Percentiles rank a stretch among this genome's conserved stretches.
Evolutionary conservation across 2,797 vertebrate genomes (phyloP).

Genomic region (Ficedula albicollis): DNA sequence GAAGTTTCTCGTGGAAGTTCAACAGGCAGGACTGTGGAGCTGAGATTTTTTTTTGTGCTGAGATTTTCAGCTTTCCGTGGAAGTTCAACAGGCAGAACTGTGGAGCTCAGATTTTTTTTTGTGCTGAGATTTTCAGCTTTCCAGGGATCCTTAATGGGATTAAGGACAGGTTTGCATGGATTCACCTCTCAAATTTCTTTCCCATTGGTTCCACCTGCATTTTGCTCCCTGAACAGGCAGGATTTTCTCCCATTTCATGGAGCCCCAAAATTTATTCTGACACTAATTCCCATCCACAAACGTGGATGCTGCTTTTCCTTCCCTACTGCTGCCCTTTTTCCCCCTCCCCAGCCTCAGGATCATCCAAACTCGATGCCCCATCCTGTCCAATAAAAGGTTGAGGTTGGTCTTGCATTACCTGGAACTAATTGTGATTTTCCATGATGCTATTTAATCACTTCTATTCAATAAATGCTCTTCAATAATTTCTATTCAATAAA

Average conservation of each 20-base stretch:
- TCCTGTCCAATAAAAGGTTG: neutral
- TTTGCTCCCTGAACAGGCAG: neutral
- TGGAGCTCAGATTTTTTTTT: neutral
- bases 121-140: neutral
- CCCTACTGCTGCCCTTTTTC: neutral
- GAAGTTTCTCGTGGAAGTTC: neutral
- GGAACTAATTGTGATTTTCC: neutral
- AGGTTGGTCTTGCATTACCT: neutral
- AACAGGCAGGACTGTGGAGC: neutral
- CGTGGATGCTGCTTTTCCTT: neutral
- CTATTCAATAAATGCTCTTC: neutral
- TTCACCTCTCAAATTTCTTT: neutral
- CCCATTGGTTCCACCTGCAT: neutral
- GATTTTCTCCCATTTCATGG: neutral
- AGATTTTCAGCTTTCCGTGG: too few relatives aligned
- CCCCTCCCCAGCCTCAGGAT: neutral
- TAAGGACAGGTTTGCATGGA: neutral
- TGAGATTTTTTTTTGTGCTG: neutral
- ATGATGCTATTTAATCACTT: neutral
- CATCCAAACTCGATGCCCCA: neutral
- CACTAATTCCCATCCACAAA: neutral
- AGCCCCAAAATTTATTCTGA: neutral
- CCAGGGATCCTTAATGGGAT: neutral
- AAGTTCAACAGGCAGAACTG: neutral
- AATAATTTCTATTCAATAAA: neutral